Evolutionary conservation across 2,113 vertebrate genomes (phyloP), one percentile per base, ranked within the genome.

Genomic region (Phylloscopus trochiloides): DNA sequence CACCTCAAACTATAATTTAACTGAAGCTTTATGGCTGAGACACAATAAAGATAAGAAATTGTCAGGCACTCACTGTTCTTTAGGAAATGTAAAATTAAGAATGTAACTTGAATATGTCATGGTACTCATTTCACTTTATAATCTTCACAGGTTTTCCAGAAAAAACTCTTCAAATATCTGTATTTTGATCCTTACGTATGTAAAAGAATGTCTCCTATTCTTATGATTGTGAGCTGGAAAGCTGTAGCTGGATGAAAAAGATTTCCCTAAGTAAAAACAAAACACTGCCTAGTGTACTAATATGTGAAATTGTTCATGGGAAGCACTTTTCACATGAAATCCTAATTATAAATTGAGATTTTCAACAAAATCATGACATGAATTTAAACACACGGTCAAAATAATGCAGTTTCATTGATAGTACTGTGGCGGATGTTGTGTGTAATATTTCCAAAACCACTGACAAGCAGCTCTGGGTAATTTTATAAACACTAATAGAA

Each of bases 1-100:
- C 75, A 29, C 57, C 80, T 94, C 65, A 73, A 83, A 88, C 79
- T 95, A 52, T 92, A 97, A 92, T 79, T 96, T 89, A 90, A 89
- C 81, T 67, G 40, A 75, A 91, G 38, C 38, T 85, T 75, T 75
- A 74, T 1, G 3, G 52, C 52, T 92, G 76, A 94, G 88, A 90
- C 47, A 88, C 48, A 90, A 75, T 93, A 95, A 93, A 95, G 94
- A 61, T 61, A 93, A 80, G 86, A 92, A 90, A 88, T 94, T 63
- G 50, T 86, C 71, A 94, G 89, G 43, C 29, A 66, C 17, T 93
- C 38, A 18, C 31, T 82, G 40, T 81, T 91, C 87, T 68, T 91
- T 45, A 88, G 29, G 50, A 86, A 88, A 67, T 48, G 47, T 58
- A 80, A 83, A 86, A 86, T 77, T 55, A 18, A 17, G 17, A 40